Percentiles rank a stretch among this genome's conserved stretches.
phyloP scores from a whole-genome alignment of 2,113 vertebrate genomes.

The Perca schrenkii region DNA sequence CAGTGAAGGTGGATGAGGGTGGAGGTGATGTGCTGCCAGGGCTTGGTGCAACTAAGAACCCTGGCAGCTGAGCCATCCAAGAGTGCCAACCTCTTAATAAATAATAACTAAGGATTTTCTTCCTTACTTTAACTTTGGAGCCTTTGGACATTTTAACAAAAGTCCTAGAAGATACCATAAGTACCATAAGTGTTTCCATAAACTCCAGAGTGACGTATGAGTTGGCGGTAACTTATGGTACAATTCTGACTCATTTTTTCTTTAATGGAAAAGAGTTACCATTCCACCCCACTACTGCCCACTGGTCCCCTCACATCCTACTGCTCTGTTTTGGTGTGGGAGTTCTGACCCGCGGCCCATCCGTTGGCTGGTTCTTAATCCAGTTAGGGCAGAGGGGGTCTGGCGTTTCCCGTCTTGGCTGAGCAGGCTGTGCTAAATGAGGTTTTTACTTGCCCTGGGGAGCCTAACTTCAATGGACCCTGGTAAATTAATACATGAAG shows the following conservation, averaged over 20 bases:
- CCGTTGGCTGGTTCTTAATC: conserved; percentile 84
- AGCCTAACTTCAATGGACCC: conserved; percentile 84
- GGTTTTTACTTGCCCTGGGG: conserved; percentile 83
- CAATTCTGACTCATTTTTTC: conserved; percentile 20
- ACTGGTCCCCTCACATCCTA: conserved; percentile 46
- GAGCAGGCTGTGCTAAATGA: conserved; percentile 81
- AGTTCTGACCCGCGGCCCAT: conserved; percentile 83
- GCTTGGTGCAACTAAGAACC: background rate
- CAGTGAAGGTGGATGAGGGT: background rate
- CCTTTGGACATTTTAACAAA: background rate
- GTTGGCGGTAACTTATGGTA: background rate
- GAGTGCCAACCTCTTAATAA: too few species aligned
- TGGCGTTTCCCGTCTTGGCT: conserved; percentile 85
- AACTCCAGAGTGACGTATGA: background rate
- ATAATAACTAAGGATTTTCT: too few species aligned
- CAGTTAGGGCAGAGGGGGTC: conserved; percentile 81
- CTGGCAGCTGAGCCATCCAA: background rate
- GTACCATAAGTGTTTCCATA: background rate
- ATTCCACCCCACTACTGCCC: conserved; percentile 12
- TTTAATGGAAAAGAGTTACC: conserved; percentile 55
- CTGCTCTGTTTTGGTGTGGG: conserved; percentile 61
- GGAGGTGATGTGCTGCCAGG: background rate
- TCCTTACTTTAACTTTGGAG: too few species aligned
- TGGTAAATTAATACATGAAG: conserved; percentile 77
- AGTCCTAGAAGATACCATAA: background rate